Evolutionary conservation across 2,888 invertebrate species (phyloP).

Genomic region (Rotaria macrura): DNA sequence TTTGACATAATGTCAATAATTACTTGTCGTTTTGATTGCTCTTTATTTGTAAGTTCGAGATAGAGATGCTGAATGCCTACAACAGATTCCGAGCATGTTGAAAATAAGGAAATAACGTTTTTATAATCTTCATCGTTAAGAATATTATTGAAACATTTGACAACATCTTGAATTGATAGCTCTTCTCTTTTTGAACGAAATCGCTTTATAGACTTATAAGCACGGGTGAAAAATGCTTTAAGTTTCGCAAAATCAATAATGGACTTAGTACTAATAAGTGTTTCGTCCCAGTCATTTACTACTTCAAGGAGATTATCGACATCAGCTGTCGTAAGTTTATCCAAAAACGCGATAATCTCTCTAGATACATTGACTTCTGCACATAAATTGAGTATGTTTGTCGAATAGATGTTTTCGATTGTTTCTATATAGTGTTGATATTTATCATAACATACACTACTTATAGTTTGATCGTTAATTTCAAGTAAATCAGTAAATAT

Average conservation of each 20-base stretch:
- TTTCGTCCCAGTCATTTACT: background rate
- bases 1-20: background rate
- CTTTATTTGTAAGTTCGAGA: background rate
- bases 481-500: background rate
- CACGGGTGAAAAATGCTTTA: background rate
- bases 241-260: background rate
- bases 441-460: background rate
- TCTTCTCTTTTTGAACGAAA: background rate
- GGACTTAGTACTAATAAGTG: background rate
- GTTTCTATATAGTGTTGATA: background rate
- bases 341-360: background rate
- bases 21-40: background rate
- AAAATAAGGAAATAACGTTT: background rate
- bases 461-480: background rate
- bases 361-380: background rate
- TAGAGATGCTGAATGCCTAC: background rate
- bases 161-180: background rate
- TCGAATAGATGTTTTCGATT: background rate
- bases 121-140: background rate
- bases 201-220: background rate
- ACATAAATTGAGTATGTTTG: background rate
- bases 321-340: background rate
- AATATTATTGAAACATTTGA: background rate
- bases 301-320: conserved; percentile 6
- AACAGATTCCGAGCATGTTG: background rate